These are phyloP conservation scores for Spinibarbus caldwelli DNA, from an alignment of 2,797 vertebrate genomes.

Conservation along the genomic window DNA sequence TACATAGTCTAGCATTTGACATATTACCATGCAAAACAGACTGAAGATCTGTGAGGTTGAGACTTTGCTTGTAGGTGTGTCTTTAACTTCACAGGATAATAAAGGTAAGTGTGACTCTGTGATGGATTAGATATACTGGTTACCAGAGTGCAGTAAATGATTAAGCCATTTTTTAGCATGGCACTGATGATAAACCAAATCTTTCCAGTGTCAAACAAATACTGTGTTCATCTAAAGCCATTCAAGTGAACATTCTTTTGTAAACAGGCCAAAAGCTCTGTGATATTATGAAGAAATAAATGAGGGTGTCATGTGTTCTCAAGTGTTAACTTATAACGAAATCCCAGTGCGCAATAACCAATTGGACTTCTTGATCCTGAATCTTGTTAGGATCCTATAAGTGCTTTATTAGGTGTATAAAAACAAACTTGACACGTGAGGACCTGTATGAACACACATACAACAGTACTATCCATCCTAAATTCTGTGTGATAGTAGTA, in stretches of 20 bases:
- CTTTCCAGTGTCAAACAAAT: neutral
- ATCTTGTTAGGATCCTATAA: neutral
- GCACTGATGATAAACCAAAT: neutral
- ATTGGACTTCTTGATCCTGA: neutral
- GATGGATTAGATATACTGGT: neutral
- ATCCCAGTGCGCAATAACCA: neutral
- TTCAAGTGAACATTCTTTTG: neutral
- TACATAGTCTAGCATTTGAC: neutral
- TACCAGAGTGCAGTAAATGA: neutral
- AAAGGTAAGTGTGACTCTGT: neutral
- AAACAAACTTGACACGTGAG: neutral
- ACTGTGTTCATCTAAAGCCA: neutral
- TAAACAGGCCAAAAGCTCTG: neutral
- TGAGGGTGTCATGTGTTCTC: neutral
- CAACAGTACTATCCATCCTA: too few relatives aligned
- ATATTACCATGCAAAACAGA: conserved; percentile 1
- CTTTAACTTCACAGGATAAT: conserved; percentile 21
- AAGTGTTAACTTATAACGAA: conserved; percentile 11
- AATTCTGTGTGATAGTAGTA: too few relatives aligned
- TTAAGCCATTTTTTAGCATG: too few relatives aligned
- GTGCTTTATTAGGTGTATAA: neutral
- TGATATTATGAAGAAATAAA: neutral
- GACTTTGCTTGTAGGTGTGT: conserved; percentile 27
- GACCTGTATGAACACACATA: too few relatives aligned
- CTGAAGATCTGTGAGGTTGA: neutral